Evolutionary conservation across 1,140 invertebrate genomes (phyloP), one percentile per base, ranked within the genome.

Genomic region (Sogatella furcifera): DNA sequence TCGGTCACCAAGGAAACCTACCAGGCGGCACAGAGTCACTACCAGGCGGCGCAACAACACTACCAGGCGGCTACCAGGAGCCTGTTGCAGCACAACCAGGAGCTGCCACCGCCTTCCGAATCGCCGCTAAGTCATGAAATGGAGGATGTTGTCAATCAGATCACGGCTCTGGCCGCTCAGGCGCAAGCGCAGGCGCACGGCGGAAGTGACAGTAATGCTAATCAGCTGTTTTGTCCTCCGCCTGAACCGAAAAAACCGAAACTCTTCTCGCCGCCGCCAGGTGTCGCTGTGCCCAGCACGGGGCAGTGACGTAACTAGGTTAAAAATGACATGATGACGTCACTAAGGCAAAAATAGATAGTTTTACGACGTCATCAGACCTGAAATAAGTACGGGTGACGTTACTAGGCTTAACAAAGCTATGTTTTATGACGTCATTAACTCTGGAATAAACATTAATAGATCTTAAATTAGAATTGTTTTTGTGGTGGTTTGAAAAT

Each of bases 101-200:
- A 65, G 66, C 41, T 71, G 62, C 63, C 41, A 57, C 63, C 41
- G 59, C 65, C 21, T 19, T 38, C 10, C 66, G 64, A 15, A 75
- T 88, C 59, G 5, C 66, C 66, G 1, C 76, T 89, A 2, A 81
- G 80, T 42, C 83, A 87, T 73, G 84, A 88, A 70, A 89, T 89
- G 85, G 86, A 88, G 70, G 85, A 88, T 71, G 86, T 89, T 53
- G 86, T 89, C 28, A 89, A 89, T 70, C 86, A 89, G 74, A 88
- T 90, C 62, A 88, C 87, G 24, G 76, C 88, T 31, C 72, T 90
- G 65, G 86, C 87, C 1, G 84, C 85, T 2, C 77, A 84, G 58
- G 72, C 58, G 13, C 56, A 60, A 13, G 55, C 53, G 38, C 53
- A 57, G 1, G 60, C 59, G 9, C 54, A 54, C 10, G 43, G 42